Percentiles rank a stretch among this genome's conserved stretches.
Evolutionary conservation across 30 jellyfish, hydroid and myxozoan species (phyloP).

Genomic region (Aurelia coerulea): DNA sequence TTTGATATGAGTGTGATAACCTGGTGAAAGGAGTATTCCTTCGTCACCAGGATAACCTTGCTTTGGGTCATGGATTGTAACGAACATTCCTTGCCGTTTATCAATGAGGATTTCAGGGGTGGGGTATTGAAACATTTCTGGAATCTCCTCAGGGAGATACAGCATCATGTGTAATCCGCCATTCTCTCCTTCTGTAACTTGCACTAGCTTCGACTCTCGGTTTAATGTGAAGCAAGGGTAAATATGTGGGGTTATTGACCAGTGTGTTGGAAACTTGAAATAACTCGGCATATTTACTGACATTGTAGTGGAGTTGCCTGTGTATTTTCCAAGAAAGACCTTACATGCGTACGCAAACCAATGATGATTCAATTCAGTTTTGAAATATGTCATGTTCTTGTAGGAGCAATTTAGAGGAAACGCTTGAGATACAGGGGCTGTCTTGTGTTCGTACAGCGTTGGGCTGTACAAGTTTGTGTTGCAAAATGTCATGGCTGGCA

Average conservation of each 20-base stretch:
- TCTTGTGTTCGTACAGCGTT: neutral
- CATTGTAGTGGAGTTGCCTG: neutral
- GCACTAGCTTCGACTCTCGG: constrained; percentile 8
- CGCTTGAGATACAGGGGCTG: constrained; percentile 14
- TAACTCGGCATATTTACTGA: neutral
- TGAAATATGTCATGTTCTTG: constrained; percentile 3
- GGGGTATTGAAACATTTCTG: no score
- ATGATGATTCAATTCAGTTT: neutral
- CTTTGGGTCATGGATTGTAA: constrained; percentile 18
- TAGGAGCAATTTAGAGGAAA: constrained; percentile 33
- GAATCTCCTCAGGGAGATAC: neutral
- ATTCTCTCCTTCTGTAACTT: neutral
- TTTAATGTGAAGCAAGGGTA: constrained; percentile 43
- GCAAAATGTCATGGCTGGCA: constrained; percentile 33
- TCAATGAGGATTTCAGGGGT: neutral
- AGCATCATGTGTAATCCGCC: constrained; percentile 17
- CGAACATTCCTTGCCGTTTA: neutral
- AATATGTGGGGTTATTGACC: constrained; percentile 10
- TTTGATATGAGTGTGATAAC: constrained; percentile 8
- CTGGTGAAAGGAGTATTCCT: neutral
- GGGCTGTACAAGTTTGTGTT: constrained; percentile 1
- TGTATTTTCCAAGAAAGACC: constrained; percentile 3
- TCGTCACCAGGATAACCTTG: neutral
- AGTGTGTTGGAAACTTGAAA: constrained; percentile 19
- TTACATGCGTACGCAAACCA: constrained; percentile 4